Base-by-base conservation (phyloP, 2,888 invertebrate genomes). In the Acrocyrtus sp. region DNA sequence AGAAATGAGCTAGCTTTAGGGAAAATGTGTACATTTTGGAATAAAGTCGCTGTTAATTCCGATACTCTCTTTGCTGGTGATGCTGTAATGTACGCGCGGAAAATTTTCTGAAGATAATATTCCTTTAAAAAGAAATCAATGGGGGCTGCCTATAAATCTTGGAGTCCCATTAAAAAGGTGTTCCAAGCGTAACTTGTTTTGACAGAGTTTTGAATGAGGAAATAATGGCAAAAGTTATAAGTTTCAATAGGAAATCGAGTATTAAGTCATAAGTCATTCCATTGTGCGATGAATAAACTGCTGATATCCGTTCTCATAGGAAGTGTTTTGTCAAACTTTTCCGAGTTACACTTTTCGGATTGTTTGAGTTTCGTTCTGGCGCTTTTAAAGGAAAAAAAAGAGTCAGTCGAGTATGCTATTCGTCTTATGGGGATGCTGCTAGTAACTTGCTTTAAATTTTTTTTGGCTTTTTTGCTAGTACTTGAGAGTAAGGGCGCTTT, bases 201-300 rank as follows among this genome's bases (percentile, higher is more conserved):
- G 34, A 27, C 21, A 48, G 60, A 60, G 51, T 60, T 53, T 50
- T 60, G 54, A 65, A 65, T 54, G 54, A 60, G 48, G 51, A 66
- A 39, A 43, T 45, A 45, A 72, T 65, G 65, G 72, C 54, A 29
- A 72, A 72, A 72, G 72, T 65, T 72, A 66, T 72, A 72, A 72
- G 53, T 72, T 72, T 72, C 72, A 65, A 65, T 72, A 60, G 48
- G 65, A 72, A 72, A 72, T 72, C 65, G 54, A 72, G 51, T 65
- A 58, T 72, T 72, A 29, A 66, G 60, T 65, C 72, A 72, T 72
- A 72, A 72, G 65, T 72, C 72, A 72, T 65, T 65, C 58, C 45
- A 34, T 51, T 45, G 34, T 43, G 48, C 19, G 5, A 45, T 15
- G 50, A 21, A 21, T 17, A 50, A 50, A 50, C 19, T 50, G 21